Conservation (phyloP, 2,888 invertebrate genomes). For the Melanostoma mellinum region DNA sequence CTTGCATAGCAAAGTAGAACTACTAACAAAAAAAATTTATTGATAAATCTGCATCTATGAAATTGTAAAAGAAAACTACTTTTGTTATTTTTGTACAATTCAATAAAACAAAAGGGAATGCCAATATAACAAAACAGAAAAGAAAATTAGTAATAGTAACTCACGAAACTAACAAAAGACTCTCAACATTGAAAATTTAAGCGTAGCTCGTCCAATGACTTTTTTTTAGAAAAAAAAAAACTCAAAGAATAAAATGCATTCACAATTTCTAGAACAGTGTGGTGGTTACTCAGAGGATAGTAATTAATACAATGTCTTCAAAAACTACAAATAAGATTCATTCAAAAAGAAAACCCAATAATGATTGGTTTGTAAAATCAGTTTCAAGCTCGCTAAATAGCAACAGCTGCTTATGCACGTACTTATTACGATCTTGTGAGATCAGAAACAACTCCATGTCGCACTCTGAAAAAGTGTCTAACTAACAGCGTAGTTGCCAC, state of each 20-base stretch:
- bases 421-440: too few relatives aligned
- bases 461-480: too few relatives aligned
- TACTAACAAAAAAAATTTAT: constrained; percentile 37
- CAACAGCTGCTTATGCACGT: too few relatives aligned
- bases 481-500: too few relatives aligned
- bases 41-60: constrained; percentile 34
- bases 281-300: too few relatives aligned
- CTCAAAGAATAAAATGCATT: constrained; percentile 3
- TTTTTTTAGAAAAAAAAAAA: neutral
- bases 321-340: too few relatives aligned
- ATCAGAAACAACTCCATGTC: too few relatives aligned
- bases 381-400: too few relatives aligned
- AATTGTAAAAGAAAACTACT: constrained; percentile 60
- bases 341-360: too few relatives aligned
- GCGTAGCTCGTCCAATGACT: constrained; percentile 2
- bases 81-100: constrained; percentile 72
- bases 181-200: constrained; percentile 13
- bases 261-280: neutral
- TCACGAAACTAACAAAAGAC: constrained; percentile 10
- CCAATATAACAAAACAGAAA: constrained; percentile 41
- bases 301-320: too few relatives aligned
- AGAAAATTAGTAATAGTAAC: constrained; percentile 7
- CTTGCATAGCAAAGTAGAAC: constrained; percentile 57
- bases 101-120: constrained; percentile 44
- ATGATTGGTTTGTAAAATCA: too few relatives aligned